Evolutionary conservation across 2,113 vertebrate species (phyloP).

Genomic region (Phainopepla nitens): DNA sequence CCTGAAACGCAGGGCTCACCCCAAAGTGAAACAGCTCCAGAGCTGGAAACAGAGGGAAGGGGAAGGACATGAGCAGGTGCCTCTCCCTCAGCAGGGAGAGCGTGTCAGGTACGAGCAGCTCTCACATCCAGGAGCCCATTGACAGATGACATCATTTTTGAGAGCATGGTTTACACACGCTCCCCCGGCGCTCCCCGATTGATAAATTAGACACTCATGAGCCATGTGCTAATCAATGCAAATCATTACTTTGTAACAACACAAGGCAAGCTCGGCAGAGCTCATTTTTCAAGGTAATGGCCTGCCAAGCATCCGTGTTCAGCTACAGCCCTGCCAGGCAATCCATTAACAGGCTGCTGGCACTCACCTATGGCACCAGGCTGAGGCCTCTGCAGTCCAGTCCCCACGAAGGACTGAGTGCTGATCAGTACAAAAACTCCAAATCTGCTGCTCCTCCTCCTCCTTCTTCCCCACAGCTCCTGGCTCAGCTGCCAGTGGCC

Average conservation of each 20-base stretch:
- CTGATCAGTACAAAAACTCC: background rate
- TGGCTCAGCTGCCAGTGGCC: background rate
- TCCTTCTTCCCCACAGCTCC: background rate
- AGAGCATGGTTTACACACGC: conserved; percentile 31
- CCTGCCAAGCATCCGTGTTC: conserved; percentile 52
- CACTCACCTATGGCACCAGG: background rate
- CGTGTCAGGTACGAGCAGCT: background rate
- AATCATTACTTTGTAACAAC: conserved; percentile 69
- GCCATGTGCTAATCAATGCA: conserved; percentile 67
- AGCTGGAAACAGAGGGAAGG: background rate
- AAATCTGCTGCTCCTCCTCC: background rate
- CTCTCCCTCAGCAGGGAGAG: background rate
- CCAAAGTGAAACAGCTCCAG: background rate
- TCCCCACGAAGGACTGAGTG: background rate
- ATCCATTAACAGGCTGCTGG: conserved; percentile 15
- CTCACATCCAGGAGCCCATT: background rate
- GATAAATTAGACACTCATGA: conserved; percentile 68
- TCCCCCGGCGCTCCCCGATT: conserved; percentile 55
- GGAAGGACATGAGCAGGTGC: background rate
- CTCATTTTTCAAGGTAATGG: conserved; percentile 71
- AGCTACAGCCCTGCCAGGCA: conserved; percentile 23
- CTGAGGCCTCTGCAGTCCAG: background rate
- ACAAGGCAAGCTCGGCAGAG: conserved; percentile 49
- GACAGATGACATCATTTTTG: conserved; percentile 68
- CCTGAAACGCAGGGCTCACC: background rate